Evolutionary conservation across 1,140 invertebrate genomes (phyloP), one percentile per base, ranked within the genome.

Genomic region (Nephila pilipes): DNA sequence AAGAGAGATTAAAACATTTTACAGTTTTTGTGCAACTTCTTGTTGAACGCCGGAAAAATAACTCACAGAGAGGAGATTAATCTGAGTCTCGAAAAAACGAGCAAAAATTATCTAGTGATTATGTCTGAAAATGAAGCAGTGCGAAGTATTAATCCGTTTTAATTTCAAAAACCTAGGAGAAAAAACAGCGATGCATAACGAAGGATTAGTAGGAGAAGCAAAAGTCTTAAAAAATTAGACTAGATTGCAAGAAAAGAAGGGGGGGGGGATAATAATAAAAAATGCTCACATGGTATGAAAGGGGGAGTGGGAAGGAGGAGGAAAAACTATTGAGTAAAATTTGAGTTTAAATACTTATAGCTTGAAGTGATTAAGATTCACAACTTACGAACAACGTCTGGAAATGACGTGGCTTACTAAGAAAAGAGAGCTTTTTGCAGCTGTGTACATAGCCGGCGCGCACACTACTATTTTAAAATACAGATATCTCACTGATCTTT

Each of bases 81-180:
- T 87, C 83, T 29, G 25, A 4, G 54, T 29, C 36, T 65, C n/a
- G 54, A 87, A 93, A 92, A 93, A 93, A 93, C 79, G 58, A 83
- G 81, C 85, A 93, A 93, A 93, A 93, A 93, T 93, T 87, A 93
- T 93, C 83, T 93, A 87, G 91, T 93, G 91, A 93, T 93, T 93
- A 93, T 93, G 85, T 93, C 83, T 87, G 91, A 79, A 80, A 93
- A 87, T 87, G 91, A 93, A 87, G 91, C 65, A 58, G 63, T 46
- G 58, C 69, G 60, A 87, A 87, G 91, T 93, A 93, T 93, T 93
- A 93, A 93, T 93, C 91, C 91, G 91, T 93, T 93, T 93, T 93
- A 93, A 93, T 93, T 87, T 93, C 91, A 93, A 93, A 93, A 93
- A 87, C 91, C 91, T 80, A 55, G 83, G 60, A 87, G 85, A 80